Evolutionary conservation across 2,888 invertebrate genomes (phyloP), one percentile per base, ranked within the genome.

Genomic region (Anoncus sp.): DNA sequence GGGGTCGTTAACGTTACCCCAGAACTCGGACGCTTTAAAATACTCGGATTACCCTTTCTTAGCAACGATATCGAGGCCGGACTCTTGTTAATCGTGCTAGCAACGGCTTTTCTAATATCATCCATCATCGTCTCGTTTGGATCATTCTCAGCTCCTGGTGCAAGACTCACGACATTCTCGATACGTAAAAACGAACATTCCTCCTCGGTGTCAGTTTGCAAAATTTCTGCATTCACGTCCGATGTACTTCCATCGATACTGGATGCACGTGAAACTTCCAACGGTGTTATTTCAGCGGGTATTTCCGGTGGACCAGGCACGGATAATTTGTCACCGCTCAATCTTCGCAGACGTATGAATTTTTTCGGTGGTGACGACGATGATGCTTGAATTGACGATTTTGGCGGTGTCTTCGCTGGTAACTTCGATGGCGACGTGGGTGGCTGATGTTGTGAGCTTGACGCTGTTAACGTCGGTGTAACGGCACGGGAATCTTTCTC

Each of bases 111-210:
- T 66, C 88, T 80, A 14, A 90, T 87, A 14, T 90, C 87, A 14
- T 83, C 83, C 22, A 87, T 80, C 87, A 85, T 79, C 65, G 75
- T 83, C 49, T 87, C 86, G 4, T 65, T 18, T 2, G 63, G 82
- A 51, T 79, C 81, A n/a, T 38, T 77, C 1, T 84, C 83, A 12
- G 66, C n/a, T 51, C 77, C 84, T 4, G 88, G 86, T 24, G 92
- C 92, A 1, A 94, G 91, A 82, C 94, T 94, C 3, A 93, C 90
- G 7, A 94, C 93, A 80, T 91, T 93, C 82, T 93, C 92, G 51
- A 94, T 94, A 74, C 92, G 88, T 18, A 91, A 77, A 62, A 90
- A 90, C 4, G 89, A 87, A 45, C 87, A 85, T n/a, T 84, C 85
- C 18, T 87, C 88, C 14, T 86, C 86, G 4, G 67, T 74, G 7